Percentiles rank a stretch among this genome's conserved stretches.
phyloP scores from a whole-genome alignment of 1,140 invertebrate species.

The Zaprionus gabonicus region DNA sequence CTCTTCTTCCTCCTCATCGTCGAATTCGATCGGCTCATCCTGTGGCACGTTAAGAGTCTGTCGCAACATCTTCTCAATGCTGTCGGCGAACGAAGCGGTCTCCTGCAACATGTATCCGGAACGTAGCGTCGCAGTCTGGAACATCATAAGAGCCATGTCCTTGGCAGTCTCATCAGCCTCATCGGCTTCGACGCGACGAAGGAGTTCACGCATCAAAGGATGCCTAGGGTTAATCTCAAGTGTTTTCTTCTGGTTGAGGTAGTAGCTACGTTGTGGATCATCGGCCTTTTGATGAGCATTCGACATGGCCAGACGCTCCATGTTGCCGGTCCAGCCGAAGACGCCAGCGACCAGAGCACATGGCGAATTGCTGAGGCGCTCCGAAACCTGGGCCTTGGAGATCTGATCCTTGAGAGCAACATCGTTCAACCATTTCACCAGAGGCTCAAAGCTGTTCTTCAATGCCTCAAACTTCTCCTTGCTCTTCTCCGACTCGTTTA shows the following conservation, averaged over 20 bases:
- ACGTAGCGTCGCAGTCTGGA: slow-evolving; percentile 95
- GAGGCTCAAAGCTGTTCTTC: slow-evolving; percentile 94
- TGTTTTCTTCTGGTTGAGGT: slow-evolving; percentile 98
- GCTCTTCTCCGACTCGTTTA: slow-evolving; percentile 93
- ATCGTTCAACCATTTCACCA: slow-evolving; percentile 96
- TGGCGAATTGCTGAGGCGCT: slow-evolving; percentile 95
- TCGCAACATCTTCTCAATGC: slow-evolving; percentile 94
- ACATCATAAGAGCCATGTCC: slow-evolving; percentile 96
- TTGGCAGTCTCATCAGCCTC: slow-evolving; percentile 92
- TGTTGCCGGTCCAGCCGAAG: slow-evolving; percentile 99
- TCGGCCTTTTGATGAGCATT: slow-evolving; percentile 98
- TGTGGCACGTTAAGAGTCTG: slow-evolving; percentile 92
- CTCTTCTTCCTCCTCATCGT: slow-evolving; percentile 85
- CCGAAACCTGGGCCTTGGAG: slow-evolving; percentile 93
- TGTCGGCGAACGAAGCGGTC: slow-evolving; percentile 93
- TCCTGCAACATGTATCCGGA: slow-evolving; percentile 96
- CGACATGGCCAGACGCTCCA: slow-evolving; percentile 97
- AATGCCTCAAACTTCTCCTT: slow-evolving; percentile 93
- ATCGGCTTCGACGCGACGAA: slow-evolving; percentile 92
- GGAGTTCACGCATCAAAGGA: slow-evolving; percentile 96
- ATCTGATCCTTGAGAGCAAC: slow-evolving; percentile 94
- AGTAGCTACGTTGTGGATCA: slow-evolving; percentile 95
- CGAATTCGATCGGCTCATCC: slow-evolving; percentile 88
- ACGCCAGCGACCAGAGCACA: slow-evolving; percentile 98
- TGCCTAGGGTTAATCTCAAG: slow-evolving; percentile 99